Base-by-base conservation (phyloP, 2,113 vertebrate genomes). In the Nanorana parkeri region DNA sequence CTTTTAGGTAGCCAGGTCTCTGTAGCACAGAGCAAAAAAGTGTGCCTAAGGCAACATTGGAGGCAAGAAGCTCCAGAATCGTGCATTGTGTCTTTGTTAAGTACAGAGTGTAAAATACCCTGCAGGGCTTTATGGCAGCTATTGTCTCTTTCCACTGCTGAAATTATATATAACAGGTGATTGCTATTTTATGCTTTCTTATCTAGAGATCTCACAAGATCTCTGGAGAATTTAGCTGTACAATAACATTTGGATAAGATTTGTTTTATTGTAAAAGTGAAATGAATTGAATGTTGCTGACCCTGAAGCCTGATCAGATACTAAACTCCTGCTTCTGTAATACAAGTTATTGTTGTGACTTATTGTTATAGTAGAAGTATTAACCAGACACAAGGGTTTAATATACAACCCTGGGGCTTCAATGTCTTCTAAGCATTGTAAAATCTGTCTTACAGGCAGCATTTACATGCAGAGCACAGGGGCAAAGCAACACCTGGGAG, bases 21-120 rank as follows among this genome's bases (percentile, higher is more conserved):
- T 58, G 77, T 19, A 56, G 77, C 16, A 47, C 28, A 41, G 24
- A 68, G 51, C 29, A 68, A 10, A 41, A 47, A 26, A 36, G 65
- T 23, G 20, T 36, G 77, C 77, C 77, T 41, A 16, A 58, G 77
- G 77, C 64, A 58, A 41, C 77, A 36, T 67, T 68, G 3, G 19
- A 54, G 77, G 52, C 26, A 58, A 79, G 41, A 23, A 68, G 58
- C 20, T 28, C 13, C n/a, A 32, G 64, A 16, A 68, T 68, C 21
- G 41, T 79, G 55, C 51, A 21, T 65, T 8, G 2, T 54, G 68
- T 21, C 29, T 75, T 41, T 75, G 55, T 71, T 71, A 71, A 52
- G 68, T 75, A 61, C 21, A 17, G 55, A 28, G 29, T 23, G 60
- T 75, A 60, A 75, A 73, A 52, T 28, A 61, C 56, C 56, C 41